These are phyloP conservation scores for Phylloscopus trochiloides DNA, from an alignment of 2,113 vertebrate species.

Conservation along the genomic window DNA sequence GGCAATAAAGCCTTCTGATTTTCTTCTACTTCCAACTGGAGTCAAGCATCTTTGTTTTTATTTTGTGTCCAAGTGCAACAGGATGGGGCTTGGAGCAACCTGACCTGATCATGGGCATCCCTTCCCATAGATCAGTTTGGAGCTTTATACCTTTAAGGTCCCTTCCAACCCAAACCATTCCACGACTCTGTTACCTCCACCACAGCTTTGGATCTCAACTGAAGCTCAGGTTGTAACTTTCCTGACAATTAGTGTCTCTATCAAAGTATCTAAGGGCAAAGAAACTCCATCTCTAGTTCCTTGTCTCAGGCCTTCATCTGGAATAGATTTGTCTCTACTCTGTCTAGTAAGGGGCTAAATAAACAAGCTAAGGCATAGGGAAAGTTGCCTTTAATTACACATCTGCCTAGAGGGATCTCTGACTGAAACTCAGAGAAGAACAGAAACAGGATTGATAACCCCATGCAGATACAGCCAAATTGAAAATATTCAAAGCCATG, in stretches of 20 bases:
- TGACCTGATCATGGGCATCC: not conserved
- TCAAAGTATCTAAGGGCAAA: not conserved
- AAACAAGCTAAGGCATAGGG: not conserved
- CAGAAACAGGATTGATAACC: not conserved
- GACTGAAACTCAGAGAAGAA: not conserved
- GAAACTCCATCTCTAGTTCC: not conserved
- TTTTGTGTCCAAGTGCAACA: too few relatives aligned
- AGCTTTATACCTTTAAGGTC: not conserved
- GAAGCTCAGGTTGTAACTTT: not conserved
- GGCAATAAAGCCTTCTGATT: too few relatives aligned
- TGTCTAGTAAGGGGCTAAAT: not conserved
- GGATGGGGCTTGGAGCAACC: not conserved
- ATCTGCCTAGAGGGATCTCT: not conserved
- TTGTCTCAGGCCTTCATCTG: not conserved
- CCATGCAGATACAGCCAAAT: not conserved
- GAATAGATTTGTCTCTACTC: not conserved
- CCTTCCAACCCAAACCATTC: not conserved
- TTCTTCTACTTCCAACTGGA: too few relatives aligned
- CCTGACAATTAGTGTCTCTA: not conserved
- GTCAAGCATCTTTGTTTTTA: too few relatives aligned
- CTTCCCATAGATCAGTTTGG: not conserved
- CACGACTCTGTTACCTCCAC: not conserved
- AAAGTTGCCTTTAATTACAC: not conserved
- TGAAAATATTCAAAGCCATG: not conserved
- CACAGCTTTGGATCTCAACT: not conserved